A percentile compares a stretch with the other conserved stretches of the same genome.
Conservation (phyloP, 2,888 invertebrate species). For the Spatulosminthurus flaviceps region DNA sequence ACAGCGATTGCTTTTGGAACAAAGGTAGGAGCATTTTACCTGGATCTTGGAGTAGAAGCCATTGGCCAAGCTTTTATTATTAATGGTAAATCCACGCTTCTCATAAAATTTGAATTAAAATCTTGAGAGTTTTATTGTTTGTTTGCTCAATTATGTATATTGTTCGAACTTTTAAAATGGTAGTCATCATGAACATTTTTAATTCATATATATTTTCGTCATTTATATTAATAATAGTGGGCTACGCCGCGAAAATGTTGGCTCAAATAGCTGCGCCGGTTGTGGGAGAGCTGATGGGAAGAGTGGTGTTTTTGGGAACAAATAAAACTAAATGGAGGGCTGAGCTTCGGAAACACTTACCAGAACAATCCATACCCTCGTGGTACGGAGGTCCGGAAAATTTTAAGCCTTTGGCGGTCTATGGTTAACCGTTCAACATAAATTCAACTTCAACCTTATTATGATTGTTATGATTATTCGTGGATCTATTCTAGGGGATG, state of each 20-base stretch:
- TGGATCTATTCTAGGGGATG: too few relatives aligned
- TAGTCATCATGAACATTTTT: too few relatives aligned
- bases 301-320: neutral
- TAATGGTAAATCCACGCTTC: neutral
- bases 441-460: too few relatives aligned
- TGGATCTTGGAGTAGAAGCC: neutral
- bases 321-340: neutral
- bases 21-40: neutral
- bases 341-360: neutral
- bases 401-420: neutral
- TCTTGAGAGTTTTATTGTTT: too few relatives aligned
- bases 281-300: neutral
- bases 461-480: too few relatives aligned
- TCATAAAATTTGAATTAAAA: too few relatives aligned
- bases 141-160: too few relatives aligned
- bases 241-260: neutral
- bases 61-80: neutral
- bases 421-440: too few relatives aligned
- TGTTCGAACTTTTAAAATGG: too few relatives aligned
- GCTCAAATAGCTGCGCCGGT: neutral
- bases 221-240: neutral
- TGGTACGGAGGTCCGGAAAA: neutral
- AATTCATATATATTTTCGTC: too few relatives aligned
- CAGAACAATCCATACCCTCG: neutral
- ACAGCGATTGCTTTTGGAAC: neutral